phyloP scores from a whole-genome alignment of 2,113 vertebrate genomes.

The Plecotus auritus region DNA sequence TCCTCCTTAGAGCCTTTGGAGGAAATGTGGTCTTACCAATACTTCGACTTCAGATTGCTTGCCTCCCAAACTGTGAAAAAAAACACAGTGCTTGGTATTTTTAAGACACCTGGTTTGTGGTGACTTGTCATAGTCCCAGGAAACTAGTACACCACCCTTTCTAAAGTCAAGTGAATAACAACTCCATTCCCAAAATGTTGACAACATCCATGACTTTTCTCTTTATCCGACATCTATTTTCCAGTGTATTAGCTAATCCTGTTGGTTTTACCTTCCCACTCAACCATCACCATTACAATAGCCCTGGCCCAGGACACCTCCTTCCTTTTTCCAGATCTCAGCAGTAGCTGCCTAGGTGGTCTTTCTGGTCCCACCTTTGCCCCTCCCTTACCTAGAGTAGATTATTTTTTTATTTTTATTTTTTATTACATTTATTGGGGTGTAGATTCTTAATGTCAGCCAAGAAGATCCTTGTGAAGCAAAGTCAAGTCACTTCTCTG shows the following conservation, averaged over 20 bases:
- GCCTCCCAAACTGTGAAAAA: not conserved
- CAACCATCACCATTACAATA: no score
- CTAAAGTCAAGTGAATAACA: not conserved
- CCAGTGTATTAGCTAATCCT: not conserved
- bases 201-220: not conserved
- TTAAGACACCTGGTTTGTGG: not conserved
- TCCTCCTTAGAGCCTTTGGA: not conserved
- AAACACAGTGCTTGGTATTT: not conserved
- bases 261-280: not conserved
- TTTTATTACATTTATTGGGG: no score
- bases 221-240: not conserved
- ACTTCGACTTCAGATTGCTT: not conserved
- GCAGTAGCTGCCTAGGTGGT: not conserved
- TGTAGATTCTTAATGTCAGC: not conserved
- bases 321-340: not conserved
- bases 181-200: not conserved
- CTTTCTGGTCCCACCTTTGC: not conserved
- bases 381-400: not conserved
- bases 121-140: not conserved
- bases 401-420: not conserved
- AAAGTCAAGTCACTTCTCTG: not conserved
- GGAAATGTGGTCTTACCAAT: accelerated
- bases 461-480: not conserved
- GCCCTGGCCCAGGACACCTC: no score
- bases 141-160: not conserved